A percentile compares a stretch with the other conserved stretches of the same genome.
These are phyloP conservation scores for Gonioctena quinquepunctata DNA, from an alignment of 1,140 invertebrate species.

Conservation along the genomic window DNA sequence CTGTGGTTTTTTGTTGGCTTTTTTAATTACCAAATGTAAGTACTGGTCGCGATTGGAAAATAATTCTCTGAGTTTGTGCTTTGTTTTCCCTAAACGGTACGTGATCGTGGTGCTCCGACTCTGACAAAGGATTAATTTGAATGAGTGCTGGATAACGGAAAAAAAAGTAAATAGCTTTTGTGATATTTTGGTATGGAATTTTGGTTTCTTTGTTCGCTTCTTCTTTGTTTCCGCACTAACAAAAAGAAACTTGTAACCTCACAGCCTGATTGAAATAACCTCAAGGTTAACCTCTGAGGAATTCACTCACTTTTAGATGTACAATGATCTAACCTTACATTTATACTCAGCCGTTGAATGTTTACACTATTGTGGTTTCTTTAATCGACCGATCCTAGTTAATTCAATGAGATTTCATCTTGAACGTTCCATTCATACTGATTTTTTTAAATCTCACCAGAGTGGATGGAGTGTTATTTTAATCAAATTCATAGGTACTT, in stretches of 20 bases:
- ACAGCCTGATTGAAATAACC: background rate
- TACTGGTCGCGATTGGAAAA: conserved; percentile 8
- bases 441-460: too few relatives aligned
- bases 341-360: too few relatives aligned
- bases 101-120: conserved; percentile 8
- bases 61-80: background rate
- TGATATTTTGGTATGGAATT: background rate
- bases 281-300: background rate
- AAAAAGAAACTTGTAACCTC: background rate
- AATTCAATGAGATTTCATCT: too few relatives aligned
- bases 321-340: background rate
- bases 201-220: conserved; percentile 4
- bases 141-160: conserved; percentile 14
- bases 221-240: conserved; percentile 13
- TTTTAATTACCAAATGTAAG: conserved; percentile 8
- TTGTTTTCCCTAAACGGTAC: conserved; percentile 9
- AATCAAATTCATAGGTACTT: too few relatives aligned
- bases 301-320: background rate
- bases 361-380: too few relatives aligned
- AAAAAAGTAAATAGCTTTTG: conserved; percentile 12
- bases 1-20: conserved; percentile 4
- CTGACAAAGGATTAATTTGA: conserved; percentile 12
- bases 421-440: too few relatives aligned
- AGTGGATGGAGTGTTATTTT: too few relatives aligned
- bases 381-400: too few relatives aligned